These are phyloP conservation scores for Cyprinodon tularosa DNA, from an alignment of 2,113 vertebrate genomes.

Conservation along the genomic window DNA sequence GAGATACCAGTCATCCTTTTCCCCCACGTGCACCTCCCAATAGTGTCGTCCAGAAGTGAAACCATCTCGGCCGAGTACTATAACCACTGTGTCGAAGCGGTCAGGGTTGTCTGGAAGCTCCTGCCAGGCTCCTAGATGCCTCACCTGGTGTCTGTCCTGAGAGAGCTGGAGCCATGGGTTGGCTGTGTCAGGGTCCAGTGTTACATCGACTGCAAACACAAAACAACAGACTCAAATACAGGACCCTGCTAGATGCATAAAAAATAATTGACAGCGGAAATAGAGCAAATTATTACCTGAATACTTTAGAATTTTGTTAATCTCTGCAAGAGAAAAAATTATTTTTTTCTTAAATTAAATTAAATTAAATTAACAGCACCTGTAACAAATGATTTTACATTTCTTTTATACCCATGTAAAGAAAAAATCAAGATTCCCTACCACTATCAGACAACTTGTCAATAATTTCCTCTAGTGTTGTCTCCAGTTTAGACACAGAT, in stretches of 20 bases:
- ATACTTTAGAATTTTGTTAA: slow-evolving; percentile 76
- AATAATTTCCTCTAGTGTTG: slow-evolving; percentile 58
- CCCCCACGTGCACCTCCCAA: slow-evolving; percentile 83
- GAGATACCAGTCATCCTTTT: slow-evolving; percentile 84
- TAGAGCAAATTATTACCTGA: slow-evolving; percentile 66
- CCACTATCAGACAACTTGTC: slow-evolving; percentile 73
- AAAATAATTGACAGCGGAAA: background rate
- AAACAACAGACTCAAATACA: background rate
- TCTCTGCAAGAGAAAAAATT: slow-evolving; percentile 62
- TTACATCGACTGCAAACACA: slow-evolving; percentile 69
- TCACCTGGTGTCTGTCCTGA: slow-evolving; percentile 77
- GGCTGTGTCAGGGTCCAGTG: slow-evolving; percentile 78
- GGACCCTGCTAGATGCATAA: background rate
- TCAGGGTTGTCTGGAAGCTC: slow-evolving; percentile 74
- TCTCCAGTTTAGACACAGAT: slow-evolving; percentile 72
- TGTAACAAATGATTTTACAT: background rate
- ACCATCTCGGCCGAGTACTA: slow-evolving; percentile 71
- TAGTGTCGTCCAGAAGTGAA: slow-evolving; percentile 77
- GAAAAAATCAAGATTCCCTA: slow-evolving; percentile 20
- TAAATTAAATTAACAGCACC: background rate
- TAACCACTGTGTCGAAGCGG: slow-evolving; percentile 81
- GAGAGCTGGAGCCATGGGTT: slow-evolving; percentile 83
- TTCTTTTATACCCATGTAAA: background rate
- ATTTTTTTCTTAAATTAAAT: background rate
- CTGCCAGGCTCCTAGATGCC: slow-evolving; percentile 80